These are phyloP conservation scores for Tiliacea citrago DNA, from an alignment of 2,888 invertebrate genomes.

Conservation along the genomic window DNA sequence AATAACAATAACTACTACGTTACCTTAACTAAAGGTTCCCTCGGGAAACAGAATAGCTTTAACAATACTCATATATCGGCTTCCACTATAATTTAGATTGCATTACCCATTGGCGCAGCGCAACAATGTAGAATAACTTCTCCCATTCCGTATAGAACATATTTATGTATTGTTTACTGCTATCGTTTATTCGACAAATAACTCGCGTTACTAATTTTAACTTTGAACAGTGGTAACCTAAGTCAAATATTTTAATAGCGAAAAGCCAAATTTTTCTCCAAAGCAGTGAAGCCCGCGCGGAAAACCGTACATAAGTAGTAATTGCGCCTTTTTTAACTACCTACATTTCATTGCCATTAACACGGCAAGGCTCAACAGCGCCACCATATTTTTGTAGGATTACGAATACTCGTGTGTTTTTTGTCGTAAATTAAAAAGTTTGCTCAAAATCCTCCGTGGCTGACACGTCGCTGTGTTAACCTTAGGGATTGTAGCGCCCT, in stretches of 20 bases:
- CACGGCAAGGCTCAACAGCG: constrained; percentile 30
- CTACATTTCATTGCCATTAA: constrained; percentile 56
- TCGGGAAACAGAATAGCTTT: constrained; percentile 11
- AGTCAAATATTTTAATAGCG: constrained; percentile 38
- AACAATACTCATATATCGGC: constrained; percentile 35
- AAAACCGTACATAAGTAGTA: constrained; percentile 47
- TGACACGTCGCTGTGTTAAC: constrained; percentile 84
- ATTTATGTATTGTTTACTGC: constrained; percentile 5
- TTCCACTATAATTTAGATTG: constrained; percentile 50
- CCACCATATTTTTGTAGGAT: constrained; percentile 60
- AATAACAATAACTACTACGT: constrained; percentile 23
- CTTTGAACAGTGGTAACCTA: background rate
- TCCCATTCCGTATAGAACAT: background rate
- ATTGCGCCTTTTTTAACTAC: constrained; percentile 51
- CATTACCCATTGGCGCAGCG: constrained; percentile 42
- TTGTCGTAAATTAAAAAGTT: constrained; percentile 68
- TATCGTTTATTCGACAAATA: constrained; percentile 12
- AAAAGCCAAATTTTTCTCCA: constrained; percentile 13
- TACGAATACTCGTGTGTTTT: constrained; percentile 58
- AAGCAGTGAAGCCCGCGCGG: constrained; percentile 24
- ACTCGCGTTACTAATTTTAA: constrained; percentile 10
- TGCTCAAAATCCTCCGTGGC: constrained; percentile 71
- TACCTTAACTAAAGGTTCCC: constrained; percentile 2
- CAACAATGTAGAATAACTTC: constrained; percentile 36
- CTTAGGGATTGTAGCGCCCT: constrained; percentile 85